Evolutionary conservation across 2,888 invertebrate genomes (phyloP).

Genomic region (Eudemis profundana): DNA sequence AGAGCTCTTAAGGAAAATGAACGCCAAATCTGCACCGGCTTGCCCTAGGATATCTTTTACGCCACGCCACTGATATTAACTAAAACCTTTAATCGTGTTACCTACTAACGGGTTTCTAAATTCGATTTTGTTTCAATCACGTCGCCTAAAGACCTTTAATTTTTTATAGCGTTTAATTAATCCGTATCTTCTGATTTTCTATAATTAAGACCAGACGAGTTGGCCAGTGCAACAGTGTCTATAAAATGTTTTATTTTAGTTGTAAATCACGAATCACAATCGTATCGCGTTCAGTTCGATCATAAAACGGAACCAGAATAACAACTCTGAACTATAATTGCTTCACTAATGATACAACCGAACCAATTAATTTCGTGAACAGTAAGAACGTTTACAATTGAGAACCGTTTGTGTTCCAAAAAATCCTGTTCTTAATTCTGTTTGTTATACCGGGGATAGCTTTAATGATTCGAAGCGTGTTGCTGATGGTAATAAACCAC

Average conservation of each 20-base stretch:
- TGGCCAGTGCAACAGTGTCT: slow-evolving; percentile 36
- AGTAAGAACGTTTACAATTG: slow-evolving; percentile 26
- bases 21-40: too few species aligned
- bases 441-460: slow-evolving; percentile 3
- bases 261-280: slow-evolving; percentile 44
- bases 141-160: slow-evolving; percentile 9
- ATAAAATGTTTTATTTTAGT: slow-evolving; percentile 42
- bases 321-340: slow-evolving; percentile 42
- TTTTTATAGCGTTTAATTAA: slow-evolving; percentile 26
- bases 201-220: slow-evolving; percentile 39
- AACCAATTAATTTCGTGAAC: slow-evolving; percentile 41
- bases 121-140: background rate
- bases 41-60: too few species aligned
- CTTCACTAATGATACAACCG: slow-evolving; percentile 42
- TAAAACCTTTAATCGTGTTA: background rate
- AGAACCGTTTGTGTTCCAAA: slow-evolving; percentile 16
- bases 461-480: slow-evolving; percentile 16
- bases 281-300: slow-evolving; percentile 36
- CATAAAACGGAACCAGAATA: slow-evolving; percentile 44
- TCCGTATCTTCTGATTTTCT: slow-evolving; percentile 32
- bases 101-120: slow-evolving; percentile 1
- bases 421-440: slow-evolving; percentile 16
- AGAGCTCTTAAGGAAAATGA: too few species aligned
- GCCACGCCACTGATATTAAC: background rate
- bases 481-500: slow-evolving; percentile 10